Base-by-base conservation (phyloP, 2,797 vertebrate genomes). In the Morus bassanus region DNA sequence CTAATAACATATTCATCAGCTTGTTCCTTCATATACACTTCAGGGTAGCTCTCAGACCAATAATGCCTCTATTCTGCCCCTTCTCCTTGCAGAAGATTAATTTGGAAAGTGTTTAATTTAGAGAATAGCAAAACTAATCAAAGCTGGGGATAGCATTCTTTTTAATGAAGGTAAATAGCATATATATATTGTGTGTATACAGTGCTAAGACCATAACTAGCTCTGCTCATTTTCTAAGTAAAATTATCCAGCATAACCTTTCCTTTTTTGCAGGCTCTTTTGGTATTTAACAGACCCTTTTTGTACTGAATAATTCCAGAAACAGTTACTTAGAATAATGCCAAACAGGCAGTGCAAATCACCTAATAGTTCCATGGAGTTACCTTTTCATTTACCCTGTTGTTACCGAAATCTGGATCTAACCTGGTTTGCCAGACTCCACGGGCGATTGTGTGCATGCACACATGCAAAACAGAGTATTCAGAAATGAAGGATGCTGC, bases 1-100 rank as follows among this genome's bases (percentile, higher is more conserved):
- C 79, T 91, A 64, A 96, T 98, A 87, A 91, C 92, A 91, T 93
- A 90, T 93, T 90, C 43, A 93, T 92, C 39, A 59, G 18, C 64
- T 95, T 76, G 14, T 88, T 96, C 46, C 72, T 93, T 94, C 85
- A 18, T 22, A 39, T 91, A 89, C 45, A 59, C 63, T 91, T 97
- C 85, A 95, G 64, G 35, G 60, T 84, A 94, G 95, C 45, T 64
- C 41, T 95, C 91, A 77, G 80, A 76, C 65, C 54, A 74, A 27
- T 53, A 91, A 63, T 82, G 10, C 33, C 31, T 28, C 43, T 81
- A 57, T 73, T 84, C 63, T 93, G 60, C 16, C 43, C 46, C 54
- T 83, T 75, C 39, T 39, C 16, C 72, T 83, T 46, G 35, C 68
- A 91, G 56, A 80, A 80, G 70, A 92, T 91, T 88, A 78, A 91